A percentile compares a stretch with the other conserved stretches of the same genome.
Evolutionary conservation across 2,888 invertebrate genomes (phyloP).

Genomic region (Leptinotarsa tumamoca): DNA sequence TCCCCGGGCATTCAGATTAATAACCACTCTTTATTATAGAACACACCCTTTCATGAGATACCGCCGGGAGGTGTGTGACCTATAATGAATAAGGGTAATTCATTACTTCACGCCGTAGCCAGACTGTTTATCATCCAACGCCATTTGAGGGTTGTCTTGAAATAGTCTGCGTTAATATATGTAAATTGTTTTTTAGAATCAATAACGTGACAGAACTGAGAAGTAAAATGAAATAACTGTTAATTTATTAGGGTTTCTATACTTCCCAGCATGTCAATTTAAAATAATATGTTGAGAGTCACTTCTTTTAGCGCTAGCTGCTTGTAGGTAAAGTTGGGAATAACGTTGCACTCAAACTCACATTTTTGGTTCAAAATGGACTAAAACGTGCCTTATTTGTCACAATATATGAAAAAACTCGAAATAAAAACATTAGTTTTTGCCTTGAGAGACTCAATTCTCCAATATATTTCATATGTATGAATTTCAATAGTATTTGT

Average conservation of each 20-base stretch:
- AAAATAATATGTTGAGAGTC: too few species aligned
- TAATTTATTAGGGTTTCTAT: not conserved
- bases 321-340: too few species aligned
- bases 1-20: constrained; percentile 10
- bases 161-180: not conserved
- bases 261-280: not conserved
- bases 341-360: too few species aligned
- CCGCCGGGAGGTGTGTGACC: constrained; percentile 18
- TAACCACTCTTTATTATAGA: constrained; percentile 15
- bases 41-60: constrained; percentile 25
- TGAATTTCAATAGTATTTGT: too few species aligned
- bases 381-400: too few species aligned
- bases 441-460: too few species aligned
- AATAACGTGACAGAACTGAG: not conserved
- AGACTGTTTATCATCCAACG: constrained; percentile 12
- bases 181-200: constrained; percentile 11
- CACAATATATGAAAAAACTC: too few species aligned
- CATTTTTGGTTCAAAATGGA: too few species aligned
- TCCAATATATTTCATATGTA: too few species aligned
- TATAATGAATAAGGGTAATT: constrained; percentile 20
- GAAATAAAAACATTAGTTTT: too few species aligned
- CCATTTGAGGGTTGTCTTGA: constrained; percentile 4
- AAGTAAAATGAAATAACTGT: not conserved
- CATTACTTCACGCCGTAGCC: not conserved
- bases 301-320: too few species aligned